Evolutionary conservation across 2,888 invertebrate genomes (phyloP).

Genomic region (Elegia similella): DNA sequence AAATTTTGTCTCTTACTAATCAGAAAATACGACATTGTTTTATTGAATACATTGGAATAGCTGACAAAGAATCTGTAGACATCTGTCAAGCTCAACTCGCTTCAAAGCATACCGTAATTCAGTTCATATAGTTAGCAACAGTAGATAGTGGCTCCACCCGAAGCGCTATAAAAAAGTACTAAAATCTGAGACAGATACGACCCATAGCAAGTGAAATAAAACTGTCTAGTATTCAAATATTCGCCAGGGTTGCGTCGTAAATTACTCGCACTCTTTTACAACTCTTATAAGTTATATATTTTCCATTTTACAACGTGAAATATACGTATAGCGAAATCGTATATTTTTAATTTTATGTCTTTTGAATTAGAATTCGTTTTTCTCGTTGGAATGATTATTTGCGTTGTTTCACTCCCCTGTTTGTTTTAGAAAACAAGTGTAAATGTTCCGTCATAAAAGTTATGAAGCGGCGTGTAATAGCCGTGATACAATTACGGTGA

Average conservation of each 20-base stretch:
- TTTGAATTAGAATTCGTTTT: slow-evolving; percentile 11
- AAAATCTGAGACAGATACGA: slow-evolving; percentile 9
- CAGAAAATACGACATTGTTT: slow-evolving; percentile 33
- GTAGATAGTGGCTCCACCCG: neutral
- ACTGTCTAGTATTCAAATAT: slow-evolving; percentile 11
- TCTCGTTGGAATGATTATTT: slow-evolving; percentile 6
- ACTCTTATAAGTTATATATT: slow-evolving; percentile 8
- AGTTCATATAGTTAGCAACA: neutral
- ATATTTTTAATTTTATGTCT: slow-evolving; percentile 15
- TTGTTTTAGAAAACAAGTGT: slow-evolving; percentile 41
- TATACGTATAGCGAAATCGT: slow-evolving; percentile 4
- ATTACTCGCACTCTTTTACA: slow-evolving; percentile 38
- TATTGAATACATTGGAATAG: slow-evolving; percentile 20
- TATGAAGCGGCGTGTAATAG: slow-evolving; percentile 45
- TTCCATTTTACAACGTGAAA: slow-evolving; percentile 8
- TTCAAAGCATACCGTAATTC: neutral
- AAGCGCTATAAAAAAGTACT: slow-evolving; percentile 10
- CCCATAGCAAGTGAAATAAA: slow-evolving; percentile 13
- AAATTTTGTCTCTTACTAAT: too few relatives aligned
- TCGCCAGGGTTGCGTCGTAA: slow-evolving; percentile 40
- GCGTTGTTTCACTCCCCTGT: slow-evolving; percentile 31
- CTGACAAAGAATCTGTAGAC: neutral
- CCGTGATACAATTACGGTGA: slow-evolving; percentile 40
- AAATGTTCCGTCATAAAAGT: slow-evolving; percentile 45
- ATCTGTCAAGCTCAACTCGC: neutral